Evolutionary conservation across 2,888 invertebrate species (phyloP).

Genomic region (Polymixis flavicincta): DNA sequence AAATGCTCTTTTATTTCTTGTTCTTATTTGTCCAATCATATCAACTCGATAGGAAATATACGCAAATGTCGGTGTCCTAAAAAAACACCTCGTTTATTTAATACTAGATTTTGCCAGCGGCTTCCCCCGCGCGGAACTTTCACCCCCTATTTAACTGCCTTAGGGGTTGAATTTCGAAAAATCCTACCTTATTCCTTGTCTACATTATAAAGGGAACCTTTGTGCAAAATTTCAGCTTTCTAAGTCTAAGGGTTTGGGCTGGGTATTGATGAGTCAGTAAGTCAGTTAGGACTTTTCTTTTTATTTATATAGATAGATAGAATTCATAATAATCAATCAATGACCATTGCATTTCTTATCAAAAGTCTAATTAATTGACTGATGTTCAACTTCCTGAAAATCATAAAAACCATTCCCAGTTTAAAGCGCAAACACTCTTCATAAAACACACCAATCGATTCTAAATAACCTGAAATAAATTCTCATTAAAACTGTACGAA

Average conservation of each 20-base stretch:
- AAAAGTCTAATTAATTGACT: background rate
- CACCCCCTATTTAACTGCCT: no score
- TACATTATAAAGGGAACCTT: no score
- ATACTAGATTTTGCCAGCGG: no score
- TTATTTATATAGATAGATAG: no score
- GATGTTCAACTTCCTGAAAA: background rate
- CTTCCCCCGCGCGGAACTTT: no score
- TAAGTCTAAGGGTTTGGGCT: no score
- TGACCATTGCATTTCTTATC: background rate
- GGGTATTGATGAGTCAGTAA: no score
- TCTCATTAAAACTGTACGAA: conserved; percentile 56
- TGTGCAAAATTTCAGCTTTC: no score
- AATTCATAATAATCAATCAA: background rate
- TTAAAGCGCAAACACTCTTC: conserved; percentile 15
- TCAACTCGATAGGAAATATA: background rate
- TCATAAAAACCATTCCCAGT: background rate
- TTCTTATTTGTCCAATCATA: background rate
- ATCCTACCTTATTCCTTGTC: no score
- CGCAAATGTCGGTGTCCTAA: background rate
- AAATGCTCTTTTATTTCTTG: background rate
- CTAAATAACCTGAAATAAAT: conserved; percentile 43
- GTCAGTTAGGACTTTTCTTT: no score
- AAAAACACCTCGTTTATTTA: background rate
- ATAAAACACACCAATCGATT: conserved; percentile 20
- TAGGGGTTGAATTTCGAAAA: no score